Base-by-base conservation (phyloP, 2,888 invertebrate species). In the Ptychoptera contaminata region DNA sequence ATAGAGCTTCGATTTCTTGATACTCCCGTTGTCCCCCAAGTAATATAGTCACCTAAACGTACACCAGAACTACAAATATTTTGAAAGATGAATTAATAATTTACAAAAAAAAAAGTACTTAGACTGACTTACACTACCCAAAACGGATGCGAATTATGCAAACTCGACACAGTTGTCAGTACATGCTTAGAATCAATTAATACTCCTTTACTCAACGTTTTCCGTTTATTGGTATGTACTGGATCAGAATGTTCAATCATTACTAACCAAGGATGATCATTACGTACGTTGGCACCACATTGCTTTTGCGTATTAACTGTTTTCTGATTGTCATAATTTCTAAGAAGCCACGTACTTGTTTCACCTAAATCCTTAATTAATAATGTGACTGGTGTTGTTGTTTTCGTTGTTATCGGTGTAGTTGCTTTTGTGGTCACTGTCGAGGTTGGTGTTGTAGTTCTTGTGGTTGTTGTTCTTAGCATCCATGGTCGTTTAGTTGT, bases 111-210 rank as follows among this genome's bases (percentile, higher is more conserved):
- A 40, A 23, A 30, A 30, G 16, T 14, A 23, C 16, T 30, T 30
- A 40, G 12, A 14, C 9, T 35, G 14, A 43, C 43, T 49, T 50
- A 51, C 48, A 50, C 49, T 16, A 48, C 44, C 51, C 52, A 53
- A 44, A 48, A 52, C 2, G 51, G 50, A 37, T 49, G 44, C 9
- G 50, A 47, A 42, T 53, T 52, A 44, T 52, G 50, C 8, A 53
- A 44, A 36, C 51, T 51, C 2, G 53, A 53, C n/a, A 53, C 50
- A 3, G 53, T 52, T 14, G 53, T 52, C 10, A 53, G 46, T 16
- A 53, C 50, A 45, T 50, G 50, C 15, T 41, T 37, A 12, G 46
- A 42, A 44, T 47, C 46, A 12, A 53, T 52, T 2, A 53, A 35
- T 6, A 52, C 51, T 15, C 53, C 53, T 43, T 53, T 53, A 30